Evolutionary conservation across 2,888 invertebrate species (phyloP).

Genomic region (Ormyrus pomaceus): DNA sequence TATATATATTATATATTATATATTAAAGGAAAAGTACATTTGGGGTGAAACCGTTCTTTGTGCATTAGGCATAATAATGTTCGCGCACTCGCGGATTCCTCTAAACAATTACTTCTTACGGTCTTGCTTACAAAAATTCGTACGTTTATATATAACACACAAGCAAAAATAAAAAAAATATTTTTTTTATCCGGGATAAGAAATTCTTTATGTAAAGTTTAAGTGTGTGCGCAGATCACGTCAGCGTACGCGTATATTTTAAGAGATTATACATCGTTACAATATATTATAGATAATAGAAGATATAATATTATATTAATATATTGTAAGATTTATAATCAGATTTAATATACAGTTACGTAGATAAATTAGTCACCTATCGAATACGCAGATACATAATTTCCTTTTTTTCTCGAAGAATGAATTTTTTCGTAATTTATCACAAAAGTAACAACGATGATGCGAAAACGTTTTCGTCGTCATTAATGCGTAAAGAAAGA

Average conservation of each 20-base stretch:
- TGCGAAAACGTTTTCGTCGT: slow-evolving; percentile 45
- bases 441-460: slow-evolving; percentile 40
- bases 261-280: slow-evolving; percentile 31
- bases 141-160: slow-evolving; percentile 52
- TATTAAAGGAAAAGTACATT: slow-evolving; percentile 38
- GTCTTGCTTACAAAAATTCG: slow-evolving; percentile 47
- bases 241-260: slow-evolving; percentile 41
- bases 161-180: slow-evolving; percentile 34
- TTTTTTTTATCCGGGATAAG: slow-evolving; percentile 35
- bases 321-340: slow-evolving; percentile 30
- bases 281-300: slow-evolving; percentile 21
- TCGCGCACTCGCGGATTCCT: slow-evolving; percentile 38
- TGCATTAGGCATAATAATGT: slow-evolving; percentile 51
- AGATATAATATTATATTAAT: slow-evolving; percentile 31
- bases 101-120: slow-evolving; percentile 43
- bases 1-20: slow-evolving; percentile 47
- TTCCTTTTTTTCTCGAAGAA: slow-evolving; percentile 17
- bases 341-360: slow-evolving; percentile 21
- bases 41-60: slow-evolving; percentile 37
- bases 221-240: slow-evolving; percentile 8
- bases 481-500: slow-evolving; percentile 38
- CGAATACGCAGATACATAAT: slow-evolving; percentile 22
- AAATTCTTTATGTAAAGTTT: slow-evolving; percentile 21
- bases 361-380: slow-evolving; percentile 34
- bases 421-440: slow-evolving; percentile 40